phyloP scores from a whole-genome alignment of 1,140 invertebrate species.

The Planococcus citri region DNA sequence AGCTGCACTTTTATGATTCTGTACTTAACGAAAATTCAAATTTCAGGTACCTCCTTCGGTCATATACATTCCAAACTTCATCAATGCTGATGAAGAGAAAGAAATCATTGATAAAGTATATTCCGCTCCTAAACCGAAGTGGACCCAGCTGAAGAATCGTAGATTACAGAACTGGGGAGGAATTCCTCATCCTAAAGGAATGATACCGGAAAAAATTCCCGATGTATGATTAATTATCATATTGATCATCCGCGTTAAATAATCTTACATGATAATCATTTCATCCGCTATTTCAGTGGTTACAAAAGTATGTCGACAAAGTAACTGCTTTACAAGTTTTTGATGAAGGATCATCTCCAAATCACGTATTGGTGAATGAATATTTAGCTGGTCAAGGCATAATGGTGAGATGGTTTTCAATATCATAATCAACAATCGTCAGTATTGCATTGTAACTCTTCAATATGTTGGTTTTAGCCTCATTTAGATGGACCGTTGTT shows the following conservation, averaged over 20 bases:
- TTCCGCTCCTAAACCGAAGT: slow-evolving; percentile 79
- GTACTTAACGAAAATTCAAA: neutral
- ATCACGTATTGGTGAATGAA: slow-evolving; percentile 94
- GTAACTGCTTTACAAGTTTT: slow-evolving; percentile 61
- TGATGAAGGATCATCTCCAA: slow-evolving; percentile 56
- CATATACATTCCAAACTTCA: slow-evolving; percentile 80
- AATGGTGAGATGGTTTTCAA: slow-evolving; percentile 42
- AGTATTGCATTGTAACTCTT: slow-evolving; percentile 7
- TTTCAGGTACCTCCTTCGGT: neutral
- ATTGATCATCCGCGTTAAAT: too few species aligned
- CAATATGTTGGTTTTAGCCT: slow-evolving; percentile 42
- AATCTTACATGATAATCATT: slow-evolving; percentile 4
- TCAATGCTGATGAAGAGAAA: slow-evolving; percentile 67
- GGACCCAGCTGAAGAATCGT: slow-evolving; percentile 82
- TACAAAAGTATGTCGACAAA: slow-evolving; percentile 58
- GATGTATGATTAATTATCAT: slow-evolving; percentile 34
- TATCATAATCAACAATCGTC: neutral
- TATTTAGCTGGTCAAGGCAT: slow-evolving; percentile 88
- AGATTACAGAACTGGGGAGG: slow-evolving; percentile 95
- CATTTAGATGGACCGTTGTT: slow-evolving; percentile 92
- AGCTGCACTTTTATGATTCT: neutral
- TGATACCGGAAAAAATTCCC: slow-evolving; percentile 84
- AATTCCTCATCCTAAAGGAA: slow-evolving; percentile 79
- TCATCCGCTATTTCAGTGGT: slow-evolving; percentile 47
- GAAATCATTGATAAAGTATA: slow-evolving; percentile 59